phyloP scores from a whole-genome alignment of 37 sponge, comb jelly and placozoan genomes.

The Corticium candelabrum region DNA sequence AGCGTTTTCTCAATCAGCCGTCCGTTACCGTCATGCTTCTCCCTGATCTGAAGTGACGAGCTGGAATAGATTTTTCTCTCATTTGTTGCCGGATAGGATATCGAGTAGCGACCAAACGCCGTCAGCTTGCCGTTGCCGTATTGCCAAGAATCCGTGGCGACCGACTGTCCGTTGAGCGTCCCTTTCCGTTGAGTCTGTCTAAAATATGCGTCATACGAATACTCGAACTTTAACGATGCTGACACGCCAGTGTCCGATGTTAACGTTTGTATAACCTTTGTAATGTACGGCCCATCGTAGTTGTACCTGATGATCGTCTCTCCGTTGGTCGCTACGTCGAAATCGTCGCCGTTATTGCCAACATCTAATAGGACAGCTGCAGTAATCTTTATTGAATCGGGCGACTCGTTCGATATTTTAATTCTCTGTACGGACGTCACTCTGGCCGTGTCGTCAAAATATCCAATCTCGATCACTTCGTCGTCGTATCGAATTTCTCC shows the following conservation, averaged over 20 bases:
- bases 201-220: background rate
- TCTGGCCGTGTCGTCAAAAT: background rate
- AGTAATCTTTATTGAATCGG: background rate
- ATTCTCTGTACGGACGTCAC: background rate
- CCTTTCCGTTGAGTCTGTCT: background rate
- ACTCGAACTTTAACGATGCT: background rate
- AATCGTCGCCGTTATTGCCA: background rate
- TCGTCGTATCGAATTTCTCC: background rate
- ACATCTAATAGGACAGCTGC: too few relatives aligned
- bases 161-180: background rate
- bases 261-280: background rate
- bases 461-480: background rate
- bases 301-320: background rate
- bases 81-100: background rate
- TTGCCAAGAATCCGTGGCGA: background rate
- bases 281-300: background rate
- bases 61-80: background rate
- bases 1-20: background rate
- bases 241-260: background rate
- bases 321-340: background rate
- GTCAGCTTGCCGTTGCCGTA: background rate
- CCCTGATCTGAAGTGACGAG: background rate
- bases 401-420: background rate
- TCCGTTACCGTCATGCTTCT: background rate
- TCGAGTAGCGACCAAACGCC: background rate